Base-by-base conservation (phyloP, 2,113 vertebrate species). In the Centrocercus urophasianus region DNA sequence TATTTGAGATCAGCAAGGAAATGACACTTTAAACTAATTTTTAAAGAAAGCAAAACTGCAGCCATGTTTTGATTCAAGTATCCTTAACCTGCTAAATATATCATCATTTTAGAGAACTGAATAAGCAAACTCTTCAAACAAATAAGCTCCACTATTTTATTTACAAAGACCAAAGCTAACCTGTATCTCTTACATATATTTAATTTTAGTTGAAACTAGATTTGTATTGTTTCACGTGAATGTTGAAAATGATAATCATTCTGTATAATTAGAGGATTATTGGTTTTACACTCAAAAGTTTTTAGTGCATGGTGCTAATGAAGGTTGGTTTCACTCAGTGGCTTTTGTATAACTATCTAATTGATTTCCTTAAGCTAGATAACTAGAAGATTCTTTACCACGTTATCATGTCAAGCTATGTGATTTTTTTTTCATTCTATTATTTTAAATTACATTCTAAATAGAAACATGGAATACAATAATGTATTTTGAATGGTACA, bases 371-470 rank as follows among this genome's bases (percentile, higher is more conserved):
- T 6, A 82, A 73, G 36, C 69, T 70, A 79, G 11, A 59, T 57
- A n/a, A 71, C 48, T 18, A 74, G 40, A 66, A 50, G 1, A 2
- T 48, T 63, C 8, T 74, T 76, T 80, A 16, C 19, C 45, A 79
- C 11, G 11, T 71, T 27, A 77, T 28, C 27, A 30, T 54, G 52
- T 54, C 52, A 57, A 30, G 8, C 6, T 77, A 70, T 11, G 57
- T 3, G 10, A 0, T 15, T 22, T 25, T 30, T 2, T 9, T 3
- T 5, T 54, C 27, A 32, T 57, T 57, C 17, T 57, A 32, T 19
- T 32, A 32, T 18, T 57, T 32, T 57, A 57, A 32, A 30, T 57
- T 4, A 15, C 27, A 28, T 76, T 86, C 21, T 63, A 59, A 82
- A 75, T 2, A 56, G 13, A 82, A 79, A 22, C 0, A 5, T 48